Percentiles rank a stretch among this genome's conserved stretches.
These are phyloP conservation scores for Aulostomus chinensis DNA, from an alignment of 2,797 vertebrate genomes.

Conservation along the genomic window DNA sequence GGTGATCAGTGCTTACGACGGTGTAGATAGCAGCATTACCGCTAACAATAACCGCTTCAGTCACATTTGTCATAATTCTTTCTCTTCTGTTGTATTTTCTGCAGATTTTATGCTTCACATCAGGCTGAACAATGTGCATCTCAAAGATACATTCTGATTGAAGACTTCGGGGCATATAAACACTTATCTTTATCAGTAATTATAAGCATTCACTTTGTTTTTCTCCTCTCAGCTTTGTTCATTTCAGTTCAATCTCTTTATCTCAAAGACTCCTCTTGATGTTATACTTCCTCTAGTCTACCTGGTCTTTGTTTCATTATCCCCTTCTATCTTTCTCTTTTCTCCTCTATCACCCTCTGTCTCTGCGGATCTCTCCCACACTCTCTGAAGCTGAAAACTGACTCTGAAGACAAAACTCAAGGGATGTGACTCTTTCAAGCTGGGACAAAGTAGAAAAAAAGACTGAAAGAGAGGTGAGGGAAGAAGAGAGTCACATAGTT, in stretches of 20 bases:
- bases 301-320: conserved; percentile 1
- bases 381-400: conserved; percentile 54
- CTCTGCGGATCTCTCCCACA: conserved; percentile 17
- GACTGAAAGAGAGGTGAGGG: conserved; percentile 2
- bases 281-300: conserved; percentile 3
- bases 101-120: too few species aligned
- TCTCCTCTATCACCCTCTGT: conserved; percentile 13
- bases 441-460: conserved; percentile 51
- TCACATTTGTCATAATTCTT: too few species aligned
- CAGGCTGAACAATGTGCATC: too few species aligned
- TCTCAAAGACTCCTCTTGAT: background rate
- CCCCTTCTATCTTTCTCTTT: conserved; percentile 15
- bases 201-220: background rate
- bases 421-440: conserved; percentile 53
- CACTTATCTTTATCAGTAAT: too few species aligned
- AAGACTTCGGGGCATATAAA: too few species aligned
- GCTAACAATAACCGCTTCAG: too few species aligned
- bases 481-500: conserved; percentile 11
- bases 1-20: too few species aligned
- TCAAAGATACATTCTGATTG: too few species aligned
- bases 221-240: background rate
- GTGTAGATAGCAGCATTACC: too few species aligned
- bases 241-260: background rate
- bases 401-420: conserved; percentile 43
- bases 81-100: too few species aligned